Conservation (phyloP, 2,797 vertebrate genomes). For the Xiphorhynchus erythropygius region DNA sequence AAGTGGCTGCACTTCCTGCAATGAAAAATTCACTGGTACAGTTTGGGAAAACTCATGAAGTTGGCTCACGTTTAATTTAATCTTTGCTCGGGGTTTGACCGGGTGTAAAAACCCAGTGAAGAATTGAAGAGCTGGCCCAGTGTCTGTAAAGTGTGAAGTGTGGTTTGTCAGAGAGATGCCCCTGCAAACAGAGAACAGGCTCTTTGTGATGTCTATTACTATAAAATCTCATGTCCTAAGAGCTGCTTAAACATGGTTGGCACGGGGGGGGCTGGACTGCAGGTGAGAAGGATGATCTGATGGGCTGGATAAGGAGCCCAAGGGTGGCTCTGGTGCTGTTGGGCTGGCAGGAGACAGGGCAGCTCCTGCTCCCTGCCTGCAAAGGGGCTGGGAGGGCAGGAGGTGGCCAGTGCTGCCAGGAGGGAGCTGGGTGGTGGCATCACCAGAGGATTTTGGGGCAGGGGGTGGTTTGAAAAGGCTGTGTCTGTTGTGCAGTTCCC, state of each 20-base stretch:
- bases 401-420: background rate
- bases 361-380: background rate
- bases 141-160: background rate
- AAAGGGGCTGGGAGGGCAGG: background rate
- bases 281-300: background rate
- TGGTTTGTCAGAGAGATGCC: background rate
- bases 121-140: background rate
- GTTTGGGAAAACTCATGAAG: background rate
- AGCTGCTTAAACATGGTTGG: background rate
- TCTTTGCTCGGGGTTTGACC: background rate
- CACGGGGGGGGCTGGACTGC: accelerated
- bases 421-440: background rate
- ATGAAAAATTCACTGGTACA: background rate
- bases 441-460: background rate
- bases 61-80: background rate
- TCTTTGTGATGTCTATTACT: accelerated
- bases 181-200: background rate
- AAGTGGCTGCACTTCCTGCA: background rate
- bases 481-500: background rate
- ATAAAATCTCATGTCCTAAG: background rate
- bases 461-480: background rate
- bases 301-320: background rate
- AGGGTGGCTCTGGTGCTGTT: background rate
- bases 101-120: background rate
- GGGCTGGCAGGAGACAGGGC: background rate